These are phyloP conservation scores for Propithecus deckenii DNA, from an alignment of 2,797 vertebrate species.

Conservation along the genomic window DNA sequence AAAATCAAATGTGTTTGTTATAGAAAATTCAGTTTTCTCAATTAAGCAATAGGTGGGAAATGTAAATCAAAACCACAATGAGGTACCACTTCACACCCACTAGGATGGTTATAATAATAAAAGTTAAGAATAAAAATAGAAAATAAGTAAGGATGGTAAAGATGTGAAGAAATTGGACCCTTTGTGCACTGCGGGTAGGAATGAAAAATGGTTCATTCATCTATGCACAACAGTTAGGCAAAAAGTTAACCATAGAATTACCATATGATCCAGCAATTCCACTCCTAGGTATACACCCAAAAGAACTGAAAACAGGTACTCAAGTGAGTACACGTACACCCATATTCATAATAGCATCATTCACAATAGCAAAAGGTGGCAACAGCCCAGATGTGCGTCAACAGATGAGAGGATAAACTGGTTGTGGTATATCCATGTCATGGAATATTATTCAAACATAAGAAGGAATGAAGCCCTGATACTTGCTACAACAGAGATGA, in stretches of 20 bases:
- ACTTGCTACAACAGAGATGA: not conserved
- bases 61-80: not conserved
- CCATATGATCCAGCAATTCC: too few species aligned
- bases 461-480: not conserved
- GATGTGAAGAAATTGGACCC: not conserved
- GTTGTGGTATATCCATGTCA: not conserved
- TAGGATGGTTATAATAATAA: not conserved
- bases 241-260: not conserved
- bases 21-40: not conserved
- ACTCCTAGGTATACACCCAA: too few species aligned
- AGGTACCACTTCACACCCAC: not conserved
- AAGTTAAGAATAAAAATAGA: not conserved
- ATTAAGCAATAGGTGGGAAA: not conserved
- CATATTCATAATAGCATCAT: too few species aligned
- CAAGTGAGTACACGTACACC: too few species aligned
- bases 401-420: not conserved
- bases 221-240: not conserved
- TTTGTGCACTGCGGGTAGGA: not conserved
- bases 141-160: not conserved
- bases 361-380: too few species aligned
- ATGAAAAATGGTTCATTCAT: not conserved
- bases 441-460: not conserved
- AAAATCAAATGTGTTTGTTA: not conserved
- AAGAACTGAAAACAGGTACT: too few species aligned
- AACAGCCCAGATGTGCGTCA: not conserved